Base-by-base conservation (phyloP, 2,113 vertebrate species). In the Budorcas taxicolor region DNA sequence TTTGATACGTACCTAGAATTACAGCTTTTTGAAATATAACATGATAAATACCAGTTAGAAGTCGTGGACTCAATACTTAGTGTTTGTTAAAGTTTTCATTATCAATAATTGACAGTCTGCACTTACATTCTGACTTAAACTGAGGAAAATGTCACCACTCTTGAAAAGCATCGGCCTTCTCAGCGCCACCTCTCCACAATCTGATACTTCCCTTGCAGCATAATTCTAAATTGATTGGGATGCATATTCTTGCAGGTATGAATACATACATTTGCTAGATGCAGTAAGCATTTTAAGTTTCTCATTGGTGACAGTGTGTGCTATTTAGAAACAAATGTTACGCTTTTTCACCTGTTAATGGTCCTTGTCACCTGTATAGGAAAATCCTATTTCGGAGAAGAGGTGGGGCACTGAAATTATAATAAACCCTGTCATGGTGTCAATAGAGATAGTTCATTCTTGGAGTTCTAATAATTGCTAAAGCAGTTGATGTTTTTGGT, bases 171-270 rank as follows among this genome's bases (percentile, higher is more conserved):
- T 67, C 31, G 11, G 10, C 81, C 58, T 97, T 87, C 43, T 31
- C 21, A 80, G 58, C 76, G 53, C 45, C 52, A 43, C 13, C 12
- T 83, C 55, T 50, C 86, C 87, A 93, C 83, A 90, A 95, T 67
- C n/a, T 94, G 53, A 87, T 85, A 88, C 85, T 97, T 97, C 90
- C 94, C 90, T 97, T 98, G 96, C 96, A 98, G 85, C 78, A 9
- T 16, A 96, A 82, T n/a, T 95, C 92, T 97, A 90, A 97, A 97
- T 83, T 93, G 95, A 96, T 98, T 95, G 96, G 94, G 53, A 87
- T 87, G 17, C 2, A 0, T 47, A 29, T 31, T 90, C 27, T 92
- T 94, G 31, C 33, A 67, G 81, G 60, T 52, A 47, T 45, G 50
- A 58, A 96, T 89, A 71, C 27, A 21, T 64, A 16, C 15, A 29